Evolutionary conservation across 2,888 invertebrate genomes (phyloP).

Genomic region (Callosobruchus maculatus): DNA sequence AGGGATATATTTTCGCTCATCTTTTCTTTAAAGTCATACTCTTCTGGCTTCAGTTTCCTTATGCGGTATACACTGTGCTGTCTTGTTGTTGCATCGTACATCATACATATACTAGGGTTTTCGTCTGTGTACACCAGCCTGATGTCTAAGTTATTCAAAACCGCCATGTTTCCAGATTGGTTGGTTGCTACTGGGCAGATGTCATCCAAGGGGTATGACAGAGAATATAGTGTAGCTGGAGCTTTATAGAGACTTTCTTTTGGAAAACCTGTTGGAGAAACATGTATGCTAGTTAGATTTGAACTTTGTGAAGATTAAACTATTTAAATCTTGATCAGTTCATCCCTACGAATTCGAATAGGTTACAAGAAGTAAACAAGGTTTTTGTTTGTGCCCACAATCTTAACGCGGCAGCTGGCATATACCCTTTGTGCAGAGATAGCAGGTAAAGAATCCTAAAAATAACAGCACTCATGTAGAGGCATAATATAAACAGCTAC

Average conservation of each 20-base stretch:
- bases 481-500: too few species aligned
- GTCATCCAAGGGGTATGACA: constrained; percentile 88
- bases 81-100: constrained; percentile 73
- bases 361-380: too few species aligned
- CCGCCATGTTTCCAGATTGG: constrained; percentile 58
- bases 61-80: constrained; percentile 81
- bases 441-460: too few species aligned
- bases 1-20: constrained; percentile 23
- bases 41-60: constrained; percentile 71
- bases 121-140: constrained; percentile 72
- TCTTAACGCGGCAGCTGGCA: too few species aligned
- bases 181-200: constrained; percentile 78
- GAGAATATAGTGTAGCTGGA: constrained; percentile 78
- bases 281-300: not conserved
- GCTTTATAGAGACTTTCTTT: constrained; percentile 41
- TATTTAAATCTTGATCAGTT: too few species aligned
- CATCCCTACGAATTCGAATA: too few species aligned
- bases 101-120: constrained; percentile 75
- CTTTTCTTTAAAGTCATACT: constrained; percentile 48
- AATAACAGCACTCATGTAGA: too few species aligned
- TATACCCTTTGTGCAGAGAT: too few species aligned
- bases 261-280: constrained; percentile 14
- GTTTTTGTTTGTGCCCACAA: too few species aligned
- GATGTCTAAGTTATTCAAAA: constrained; percentile 60
- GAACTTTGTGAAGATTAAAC: too few species aligned